A percentile compares a stretch with the other conserved stretches of the same genome.
Conservation (phyloP, 2,113 vertebrate genomes). For the Pygathrix nemaeus region DNA sequence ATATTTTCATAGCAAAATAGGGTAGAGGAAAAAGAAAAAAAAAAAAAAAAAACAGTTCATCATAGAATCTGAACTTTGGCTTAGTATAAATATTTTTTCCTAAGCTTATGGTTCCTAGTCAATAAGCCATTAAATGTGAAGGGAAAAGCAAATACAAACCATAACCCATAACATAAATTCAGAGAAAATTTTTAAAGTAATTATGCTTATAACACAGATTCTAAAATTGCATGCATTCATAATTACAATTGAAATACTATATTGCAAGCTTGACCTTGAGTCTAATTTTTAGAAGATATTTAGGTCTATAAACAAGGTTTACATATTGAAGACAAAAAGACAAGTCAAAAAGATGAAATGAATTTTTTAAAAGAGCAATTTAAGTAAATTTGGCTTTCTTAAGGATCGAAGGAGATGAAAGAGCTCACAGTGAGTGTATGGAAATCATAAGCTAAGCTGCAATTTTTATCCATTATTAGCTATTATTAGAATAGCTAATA, state of each 20-base stretch:
- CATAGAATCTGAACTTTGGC: background rate
- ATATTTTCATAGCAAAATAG: background rate
- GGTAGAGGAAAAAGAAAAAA: background rate
- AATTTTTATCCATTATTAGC: slow-evolving; percentile 49
- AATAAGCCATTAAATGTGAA: background rate
- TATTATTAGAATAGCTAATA: background rate
- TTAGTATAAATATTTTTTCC: background rate
- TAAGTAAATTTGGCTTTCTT: slow-evolving; percentile 43
- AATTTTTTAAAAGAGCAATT: slow-evolving; percentile 52
- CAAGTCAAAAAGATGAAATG: background rate
- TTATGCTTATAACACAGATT: background rate
- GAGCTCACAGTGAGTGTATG: background rate
- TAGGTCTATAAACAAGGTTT: slow-evolving; percentile 11
- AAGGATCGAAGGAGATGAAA: slow-evolving; percentile 37
- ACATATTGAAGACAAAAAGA: slow-evolving; percentile 8
- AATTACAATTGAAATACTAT: background rate
- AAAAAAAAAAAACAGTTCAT: background rate
- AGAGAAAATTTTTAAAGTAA: slow-evolving; percentile 27
- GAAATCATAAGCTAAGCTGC: slow-evolving; percentile 26
- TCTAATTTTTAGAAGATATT: slow-evolving; percentile 40
- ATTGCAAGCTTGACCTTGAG: background rate
- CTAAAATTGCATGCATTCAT: background rate
- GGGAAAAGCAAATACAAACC: background rate
- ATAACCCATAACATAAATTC: background rate
- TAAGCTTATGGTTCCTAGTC: background rate